A percentile compares a stretch with the other conserved stretches of the same genome.
Evolutionary conservation across 2,113 vertebrate genomes (phyloP).

Genomic region (Corvus cornix): DNA sequence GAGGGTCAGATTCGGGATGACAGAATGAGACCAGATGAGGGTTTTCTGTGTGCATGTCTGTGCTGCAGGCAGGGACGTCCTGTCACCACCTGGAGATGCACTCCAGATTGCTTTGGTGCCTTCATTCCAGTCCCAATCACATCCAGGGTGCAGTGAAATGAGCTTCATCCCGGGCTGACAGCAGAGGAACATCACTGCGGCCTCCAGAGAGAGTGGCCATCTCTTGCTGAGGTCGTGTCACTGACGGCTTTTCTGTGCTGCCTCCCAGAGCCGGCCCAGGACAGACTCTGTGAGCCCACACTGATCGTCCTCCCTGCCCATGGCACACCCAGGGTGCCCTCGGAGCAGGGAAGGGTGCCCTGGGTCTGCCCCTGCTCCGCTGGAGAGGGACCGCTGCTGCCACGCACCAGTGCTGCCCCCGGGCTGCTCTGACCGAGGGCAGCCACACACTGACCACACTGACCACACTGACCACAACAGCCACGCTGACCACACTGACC

Average conservation of each 20-base stretch:
- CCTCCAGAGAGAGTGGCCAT: not conserved
- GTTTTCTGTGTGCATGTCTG: not conserved
- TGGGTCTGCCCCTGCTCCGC: rapidly evolving
- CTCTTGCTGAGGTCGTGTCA: not conserved
- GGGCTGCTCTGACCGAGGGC: not conserved
- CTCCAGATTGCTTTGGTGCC: not conserved
- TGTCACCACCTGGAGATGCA: not conserved
- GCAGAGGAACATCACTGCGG: rapidly evolving
- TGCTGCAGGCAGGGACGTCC: not conserved
- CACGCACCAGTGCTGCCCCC: not conserved
- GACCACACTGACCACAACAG: not conserved
- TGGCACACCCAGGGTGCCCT: rapidly evolving
- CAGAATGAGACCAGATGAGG: conserved; percentile 40
- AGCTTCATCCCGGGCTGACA: not conserved
- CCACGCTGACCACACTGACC: not conserved
- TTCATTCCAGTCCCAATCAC: rapidly evolving
- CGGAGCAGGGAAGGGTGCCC: not conserved
- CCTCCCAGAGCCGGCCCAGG: not conserved
- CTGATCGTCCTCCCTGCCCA: rapidly evolving
- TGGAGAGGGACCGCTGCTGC: not conserved
- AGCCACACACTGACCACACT: not conserved
- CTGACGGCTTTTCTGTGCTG: not conserved
- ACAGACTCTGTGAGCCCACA: rapidly evolving
- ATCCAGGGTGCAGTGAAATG: not conserved
- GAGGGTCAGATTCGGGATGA: conserved; percentile 32